These are phyloP conservation scores for Anthonomus grandis DNA, from an alignment of 1,140 invertebrate species.

Conservation along the genomic window DNA sequence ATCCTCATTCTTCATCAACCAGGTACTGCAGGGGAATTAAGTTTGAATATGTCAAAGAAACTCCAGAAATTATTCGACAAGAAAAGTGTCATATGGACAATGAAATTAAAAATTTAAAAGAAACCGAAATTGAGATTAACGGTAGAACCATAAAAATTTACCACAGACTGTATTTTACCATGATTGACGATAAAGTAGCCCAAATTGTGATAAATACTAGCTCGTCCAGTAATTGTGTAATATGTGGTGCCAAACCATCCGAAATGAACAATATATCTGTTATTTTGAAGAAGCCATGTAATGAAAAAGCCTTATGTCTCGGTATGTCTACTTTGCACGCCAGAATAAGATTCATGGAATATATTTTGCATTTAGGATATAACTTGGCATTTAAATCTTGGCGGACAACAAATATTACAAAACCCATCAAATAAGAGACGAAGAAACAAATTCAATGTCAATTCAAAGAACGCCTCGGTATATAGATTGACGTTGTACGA, in stretches of 20 bases:
- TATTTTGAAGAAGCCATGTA: not conserved
- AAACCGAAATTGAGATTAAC: not conserved
- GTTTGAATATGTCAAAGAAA: conserved; percentile 22
- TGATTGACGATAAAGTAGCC: conserved; percentile 13
- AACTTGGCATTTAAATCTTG: conserved; percentile 6
- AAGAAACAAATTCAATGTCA: conserved; percentile 17
- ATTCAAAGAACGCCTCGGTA: conserved; percentile 1
- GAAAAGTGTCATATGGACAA: conserved; percentile 4
- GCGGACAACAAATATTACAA: not conserved
- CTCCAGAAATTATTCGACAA: not conserved
- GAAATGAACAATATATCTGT: conserved; percentile 14
- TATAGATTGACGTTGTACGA: conserved; percentile 1
- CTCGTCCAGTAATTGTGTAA: conserved; percentile 2
- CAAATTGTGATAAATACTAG: conserved; percentile 7
- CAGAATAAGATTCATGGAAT: conserved; percentile 25
- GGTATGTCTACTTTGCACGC: conserved; percentile 18
- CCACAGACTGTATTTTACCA: conserved; percentile 10
- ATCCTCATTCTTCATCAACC: conserved; percentile 14
- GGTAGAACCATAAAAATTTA: not conserved
- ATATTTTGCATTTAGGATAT: conserved; percentile 18
- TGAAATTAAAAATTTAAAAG: not conserved
- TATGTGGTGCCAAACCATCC: conserved; percentile 8
- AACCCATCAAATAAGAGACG: not conserved
- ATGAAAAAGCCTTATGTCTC: not conserved
- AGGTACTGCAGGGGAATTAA: conserved; percentile 21